Percentiles rank a stretch among this genome's conserved stretches.
These are phyloP conservation scores for Oithona nana DNA, from an alignment of 2,888 invertebrate genomes.

Conservation along the genomic window DNA sequence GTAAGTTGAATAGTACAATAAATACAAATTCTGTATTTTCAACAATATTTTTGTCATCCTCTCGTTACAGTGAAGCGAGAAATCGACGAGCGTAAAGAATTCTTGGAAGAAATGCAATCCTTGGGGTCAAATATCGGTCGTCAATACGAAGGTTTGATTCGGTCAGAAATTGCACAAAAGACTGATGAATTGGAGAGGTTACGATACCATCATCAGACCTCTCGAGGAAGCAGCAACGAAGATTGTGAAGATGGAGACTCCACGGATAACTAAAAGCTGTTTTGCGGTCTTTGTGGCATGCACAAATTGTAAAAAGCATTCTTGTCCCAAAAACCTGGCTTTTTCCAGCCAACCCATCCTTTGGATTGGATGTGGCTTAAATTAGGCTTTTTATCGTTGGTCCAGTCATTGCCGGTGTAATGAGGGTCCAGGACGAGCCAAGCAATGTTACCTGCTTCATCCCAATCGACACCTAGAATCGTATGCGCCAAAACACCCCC, in stretches of 20 bases:
- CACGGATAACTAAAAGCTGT: neutral
- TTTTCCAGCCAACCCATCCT: conserved; percentile 98
- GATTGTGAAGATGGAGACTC: neutral
- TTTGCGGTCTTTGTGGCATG: conserved; percentile 54
- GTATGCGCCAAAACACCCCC: conserved; percentile 96
- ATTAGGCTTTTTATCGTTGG: conserved; percentile 13
- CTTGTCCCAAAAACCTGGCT: conserved; percentile 79
- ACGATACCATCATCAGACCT: neutral
- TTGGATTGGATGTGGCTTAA: conserved; percentile 41
- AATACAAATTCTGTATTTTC: neutral
- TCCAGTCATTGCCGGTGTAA: conserved; percentile 44
- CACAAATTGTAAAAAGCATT: conserved; percentile 91
- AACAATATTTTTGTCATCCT: neutral
- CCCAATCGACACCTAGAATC: conserved; percentile 79
- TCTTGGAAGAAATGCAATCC: neutral
- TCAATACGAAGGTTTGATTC: neutral
- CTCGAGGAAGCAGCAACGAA: too few species aligned
- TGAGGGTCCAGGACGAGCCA: conserved; percentile 97
- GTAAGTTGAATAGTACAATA: neutral
- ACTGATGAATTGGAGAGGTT: neutral
- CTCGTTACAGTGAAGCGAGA: neutral
- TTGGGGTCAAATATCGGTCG: neutral
- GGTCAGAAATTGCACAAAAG: neutral
- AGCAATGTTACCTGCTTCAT: conserved; percentile 57
- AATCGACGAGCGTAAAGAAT: neutral